Percentiles rank a stretch among this genome's conserved stretches.
Conservation (phyloP, 2,888 invertebrate genomes). For the Zootermopsis nevadensis region DNA sequence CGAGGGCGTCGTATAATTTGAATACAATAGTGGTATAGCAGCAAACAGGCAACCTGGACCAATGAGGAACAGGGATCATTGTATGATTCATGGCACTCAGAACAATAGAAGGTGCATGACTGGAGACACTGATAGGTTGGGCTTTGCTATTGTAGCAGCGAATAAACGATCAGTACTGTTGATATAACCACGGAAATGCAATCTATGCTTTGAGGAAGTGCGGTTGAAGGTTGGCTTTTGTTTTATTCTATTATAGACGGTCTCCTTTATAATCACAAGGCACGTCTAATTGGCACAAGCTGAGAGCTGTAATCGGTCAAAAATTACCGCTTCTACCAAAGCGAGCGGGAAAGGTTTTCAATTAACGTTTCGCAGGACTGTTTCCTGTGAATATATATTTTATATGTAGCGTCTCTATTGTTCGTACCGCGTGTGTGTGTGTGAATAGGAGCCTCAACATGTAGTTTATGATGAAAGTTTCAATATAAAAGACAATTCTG, state of each 20-base stretch:
- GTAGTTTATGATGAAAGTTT: too few species aligned
- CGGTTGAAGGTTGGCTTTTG: background rate
- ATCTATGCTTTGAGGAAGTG: background rate
- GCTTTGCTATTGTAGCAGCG: background rate
- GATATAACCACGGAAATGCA: background rate
- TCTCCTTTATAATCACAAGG: conserved; percentile 61
- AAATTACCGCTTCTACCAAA: conserved; percentile 42
- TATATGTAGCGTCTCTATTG: background rate
- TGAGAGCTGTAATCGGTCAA: conserved; percentile 62
- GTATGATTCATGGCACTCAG: conserved; percentile 25
- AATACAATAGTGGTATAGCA: conserved; percentile 32
- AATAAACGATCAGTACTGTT: background rate
- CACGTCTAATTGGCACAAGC: conserved; percentile 63
- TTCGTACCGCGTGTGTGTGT: too few species aligned
- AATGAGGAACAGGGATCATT: conserved; percentile 19
- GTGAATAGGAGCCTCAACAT: too few species aligned
- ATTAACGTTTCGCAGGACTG: conserved; percentile 11
- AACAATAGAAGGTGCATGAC: conserved; percentile 22
- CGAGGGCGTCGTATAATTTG: conserved; percentile 23
- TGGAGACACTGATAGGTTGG: background rate
- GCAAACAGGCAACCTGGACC: conserved; percentile 29
- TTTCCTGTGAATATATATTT: conserved; percentile 1
- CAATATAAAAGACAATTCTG: too few species aligned
- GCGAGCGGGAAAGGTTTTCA: background rate
- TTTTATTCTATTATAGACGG: conserved; percentile 17